Evolutionary conservation across 1,140 invertebrate genomes (phyloP), one percentile per base, ranked within the genome.

Genomic region (Pachyrhynchus sulphureomaculatus): DNA sequence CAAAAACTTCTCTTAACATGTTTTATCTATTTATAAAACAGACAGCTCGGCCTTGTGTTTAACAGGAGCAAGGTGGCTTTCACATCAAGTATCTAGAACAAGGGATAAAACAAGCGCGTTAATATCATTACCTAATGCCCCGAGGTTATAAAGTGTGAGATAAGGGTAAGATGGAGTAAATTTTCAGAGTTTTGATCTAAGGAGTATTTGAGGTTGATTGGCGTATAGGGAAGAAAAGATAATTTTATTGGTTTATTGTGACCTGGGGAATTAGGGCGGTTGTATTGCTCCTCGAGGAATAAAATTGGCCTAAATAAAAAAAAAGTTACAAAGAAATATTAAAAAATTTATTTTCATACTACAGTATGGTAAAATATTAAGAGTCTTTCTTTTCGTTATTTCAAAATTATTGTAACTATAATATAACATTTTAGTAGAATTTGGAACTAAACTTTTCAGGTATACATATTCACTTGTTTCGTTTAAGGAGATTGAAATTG

Each of bases 51-150:
- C 2, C 26, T 29, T 6, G 26, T 29, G 12, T 29, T 29, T 23
- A 54, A 18, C 13, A 20, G 4, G 20, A 37, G 24, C 29, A 54
- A 54, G 51, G 51, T 54, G 36, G 51, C 26, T 54, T 39, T 18
- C 21, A 42, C 23, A 23, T 41, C 42, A 48, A 57, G 54, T 34
- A 48, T 47, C 41, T 32, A 37, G 33, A 56, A 57, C 54, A 57
- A 47, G 41, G 54, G 54, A 36, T 36, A 48, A 39, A 48, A 47
- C 41, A 33, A 17, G 18, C 6, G 23, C 44, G 26, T 34, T 57
- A 47, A 57, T 57, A 57, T 57, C 39, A 47, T 48, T 57, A 48
- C 54, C 21, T 26, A 39, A 47, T 57, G 26, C 41, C 54, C 54
- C 15, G 13, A 34, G 44, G 54, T 48, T 48, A 57, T 57, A 47